Percentiles rank a stretch among this genome's conserved stretches.
Evolutionary conservation across 1,140 invertebrate genomes (phyloP).

Genomic region (Paralvinella palmiformis): DNA sequence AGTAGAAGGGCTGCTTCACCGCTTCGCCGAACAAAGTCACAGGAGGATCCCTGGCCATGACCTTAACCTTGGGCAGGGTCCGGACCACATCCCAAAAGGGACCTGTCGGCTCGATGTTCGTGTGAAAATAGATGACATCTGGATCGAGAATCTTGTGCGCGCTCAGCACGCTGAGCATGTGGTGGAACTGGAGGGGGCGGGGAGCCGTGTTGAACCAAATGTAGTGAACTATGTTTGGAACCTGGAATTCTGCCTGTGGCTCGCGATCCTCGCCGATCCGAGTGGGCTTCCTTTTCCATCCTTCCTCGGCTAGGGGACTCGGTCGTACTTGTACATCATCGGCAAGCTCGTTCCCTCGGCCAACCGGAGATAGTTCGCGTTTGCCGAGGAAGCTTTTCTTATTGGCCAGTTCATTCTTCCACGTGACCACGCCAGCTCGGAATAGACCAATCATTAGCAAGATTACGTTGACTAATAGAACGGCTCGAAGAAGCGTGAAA

Average conservation of each 20-base stretch:
- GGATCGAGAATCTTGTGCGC: slow-evolving; percentile 17
- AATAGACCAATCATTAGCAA: neutral
- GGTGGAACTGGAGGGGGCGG: slow-evolving; percentile 13
- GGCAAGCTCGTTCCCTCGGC: neutral
- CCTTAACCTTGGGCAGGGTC: slow-evolving; percentile 9
- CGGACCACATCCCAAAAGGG: slow-evolving; percentile 14
- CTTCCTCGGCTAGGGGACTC: neutral
- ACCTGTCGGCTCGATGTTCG: slow-evolving; percentile 15
- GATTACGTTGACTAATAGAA: neutral
- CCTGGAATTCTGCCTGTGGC: neutral
- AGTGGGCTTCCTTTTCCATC: neutral
- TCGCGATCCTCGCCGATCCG: neutral
- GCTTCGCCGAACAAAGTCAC: slow-evolving; percentile 13
- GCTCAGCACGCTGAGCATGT: slow-evolving; percentile 18
- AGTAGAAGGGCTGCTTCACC: slow-evolving; percentile 15
- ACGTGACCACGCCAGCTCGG: neutral
- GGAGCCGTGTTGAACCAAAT: slow-evolving; percentile 16
- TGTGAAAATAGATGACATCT: slow-evolving; percentile 19
- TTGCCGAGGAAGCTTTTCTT: neutral
- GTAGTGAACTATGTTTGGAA: slow-evolving; percentile 22
- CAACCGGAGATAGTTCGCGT: neutral
- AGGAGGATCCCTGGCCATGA: slow-evolving; percentile 16
- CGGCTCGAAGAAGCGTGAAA: neutral
- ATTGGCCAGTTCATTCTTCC: too few species aligned
- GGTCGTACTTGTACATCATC: neutral